These are phyloP conservation scores for Peromyscus maniculatus DNA, from an alignment of 2,113 vertebrate species.

Conservation along the genomic window DNA sequence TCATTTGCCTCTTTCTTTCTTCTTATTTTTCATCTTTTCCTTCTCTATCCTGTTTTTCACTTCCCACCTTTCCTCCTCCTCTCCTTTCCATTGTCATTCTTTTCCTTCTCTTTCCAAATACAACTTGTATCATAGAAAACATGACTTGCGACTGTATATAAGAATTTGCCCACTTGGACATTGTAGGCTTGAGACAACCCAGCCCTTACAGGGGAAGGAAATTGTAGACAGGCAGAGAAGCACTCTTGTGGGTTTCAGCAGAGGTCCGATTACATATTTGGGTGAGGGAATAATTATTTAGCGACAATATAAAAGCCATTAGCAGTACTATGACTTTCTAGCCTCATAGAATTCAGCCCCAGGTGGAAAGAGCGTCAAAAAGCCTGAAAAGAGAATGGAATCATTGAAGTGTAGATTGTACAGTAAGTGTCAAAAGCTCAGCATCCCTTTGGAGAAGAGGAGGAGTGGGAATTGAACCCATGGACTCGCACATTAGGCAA, in stretches of 20 bases:
- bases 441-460: neutral
- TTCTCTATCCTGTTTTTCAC: neutral
- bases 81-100: no score
- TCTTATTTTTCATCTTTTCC: neutral
- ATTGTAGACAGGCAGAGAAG: slow-evolving; percentile 28
- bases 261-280: slow-evolving; percentile 26
- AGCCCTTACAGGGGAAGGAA: neutral
- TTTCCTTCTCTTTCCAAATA: neutral
- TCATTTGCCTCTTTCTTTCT: no score
- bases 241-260: slow-evolving; percentile 39
- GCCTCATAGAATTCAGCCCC: slow-evolving; percentile 29
- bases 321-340: slow-evolving; percentile 33
- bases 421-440: neutral
- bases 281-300: neutral
- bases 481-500: neutral
- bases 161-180: neutral
- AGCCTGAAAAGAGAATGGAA: neutral
- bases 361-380: neutral
- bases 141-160: neutral
- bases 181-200: slow-evolving; percentile 49
- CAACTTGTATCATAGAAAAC: neutral
- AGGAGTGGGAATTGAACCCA: neutral
- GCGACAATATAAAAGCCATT: slow-evolving; percentile 55
- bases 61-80: fast-evolving
- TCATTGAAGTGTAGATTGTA: neutral